Percentiles rank a stretch among this genome's conserved stretches.
Evolutionary conservation across 2,797 vertebrate species (phyloP).

Genomic region (Ataeniobius toweri): DNA sequence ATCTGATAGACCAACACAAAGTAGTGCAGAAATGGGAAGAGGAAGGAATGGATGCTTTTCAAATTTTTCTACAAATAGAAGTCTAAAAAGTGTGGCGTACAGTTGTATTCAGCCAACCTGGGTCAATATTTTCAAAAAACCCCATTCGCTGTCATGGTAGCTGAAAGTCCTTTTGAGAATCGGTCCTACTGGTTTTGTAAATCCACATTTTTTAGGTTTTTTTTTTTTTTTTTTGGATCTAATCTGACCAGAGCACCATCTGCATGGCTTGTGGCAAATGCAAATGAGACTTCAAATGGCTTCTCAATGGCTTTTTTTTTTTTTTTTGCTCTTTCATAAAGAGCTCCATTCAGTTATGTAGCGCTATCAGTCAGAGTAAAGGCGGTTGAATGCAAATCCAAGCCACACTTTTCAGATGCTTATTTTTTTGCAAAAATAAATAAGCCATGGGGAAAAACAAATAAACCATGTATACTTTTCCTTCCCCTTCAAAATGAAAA

Average conservation of each 20-base stretch:
- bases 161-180: no score
- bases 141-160: no score
- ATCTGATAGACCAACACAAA: background rate
- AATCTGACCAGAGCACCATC: background rate
- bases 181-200: no score
- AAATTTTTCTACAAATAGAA: background rate
- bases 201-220: no score
- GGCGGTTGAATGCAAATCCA: background rate
- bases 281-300: no score
- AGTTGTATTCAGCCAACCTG: background rate
- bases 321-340: background rate
- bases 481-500: background rate
- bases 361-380: background rate
- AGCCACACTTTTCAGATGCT: background rate
- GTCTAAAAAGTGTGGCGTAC: background rate
- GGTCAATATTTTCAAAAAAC: background rate
- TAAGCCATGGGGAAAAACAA: no score
- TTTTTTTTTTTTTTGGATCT: background rate
- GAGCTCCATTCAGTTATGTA: background rate
- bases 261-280: background rate
- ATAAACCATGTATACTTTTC: background rate
- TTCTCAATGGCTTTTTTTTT: no score
- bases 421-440: background rate
- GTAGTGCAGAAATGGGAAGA: background rate
- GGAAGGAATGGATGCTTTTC: background rate